Base-by-base conservation (phyloP, 2,888 invertebrate species). In the Oasisia sp. region DNA sequence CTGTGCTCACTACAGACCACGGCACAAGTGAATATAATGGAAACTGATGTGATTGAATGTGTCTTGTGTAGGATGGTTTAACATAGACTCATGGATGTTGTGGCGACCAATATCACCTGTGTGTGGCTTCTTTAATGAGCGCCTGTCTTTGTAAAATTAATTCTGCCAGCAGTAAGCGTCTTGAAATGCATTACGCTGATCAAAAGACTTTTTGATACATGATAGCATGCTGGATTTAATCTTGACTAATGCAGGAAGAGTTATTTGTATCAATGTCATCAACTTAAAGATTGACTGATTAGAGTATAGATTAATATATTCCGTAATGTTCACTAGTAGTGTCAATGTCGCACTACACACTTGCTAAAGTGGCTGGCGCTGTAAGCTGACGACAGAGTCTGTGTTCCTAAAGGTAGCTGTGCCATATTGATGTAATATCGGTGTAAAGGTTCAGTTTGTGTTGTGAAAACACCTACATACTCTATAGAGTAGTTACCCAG, bases 81-180 rank as follows among this genome's bases (percentile, higher is more conserved):
- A 74, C 27, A 27, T 74, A 56, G 56, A 74, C 74, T 74, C 74
- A 27, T 74, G 74, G 27, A 19, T 74, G 74, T 27, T 74, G 74
- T 74, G 74, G 74, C 74, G 5, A 74, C 74, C 74, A 27, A 1
- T 74, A 74, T 74, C 74, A 74, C 74, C 27, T 74, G 74, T 27
- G 27, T 74, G 74, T 74, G 74, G 74, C 74, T 74, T 74, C 74
- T 74, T 74, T n/a, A 74, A 27, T 74, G 74, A 74, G 74, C 74
- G 19, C 27, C 74, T 74, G 27, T 74, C 74, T 74, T 74, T 27
- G 3, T 74, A 74, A 14, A 56, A 38, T 38, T 56, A 11, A 9
- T 9, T 56, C 56, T 56, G 56, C 19, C 56, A 56, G 7, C 74
- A 7, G 4, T 74, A 74, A 14, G 27, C 7, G 1, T 74, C 27